phyloP scores from a whole-genome alignment of 1,140 invertebrate species.

The Vanessa tameamea region DNA sequence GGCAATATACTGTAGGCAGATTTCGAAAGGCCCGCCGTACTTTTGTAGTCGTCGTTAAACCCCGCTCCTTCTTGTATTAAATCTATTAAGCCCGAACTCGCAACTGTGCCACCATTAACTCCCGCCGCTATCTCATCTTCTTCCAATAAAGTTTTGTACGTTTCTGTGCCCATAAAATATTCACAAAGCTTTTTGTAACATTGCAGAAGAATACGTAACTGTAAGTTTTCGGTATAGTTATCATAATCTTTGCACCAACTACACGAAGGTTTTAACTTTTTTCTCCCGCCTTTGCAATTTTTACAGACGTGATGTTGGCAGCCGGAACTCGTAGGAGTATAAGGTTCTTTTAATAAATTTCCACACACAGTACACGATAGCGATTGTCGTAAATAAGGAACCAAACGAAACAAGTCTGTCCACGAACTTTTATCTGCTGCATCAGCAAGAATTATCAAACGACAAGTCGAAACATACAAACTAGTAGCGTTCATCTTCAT shows the following conservation, averaged over 20 bases:
- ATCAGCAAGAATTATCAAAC: constrained; percentile 86
- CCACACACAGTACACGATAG: constrained; percentile 94
- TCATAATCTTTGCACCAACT: constrained; percentile 92
- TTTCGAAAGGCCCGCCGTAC: constrained; percentile 84
- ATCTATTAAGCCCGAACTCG: constrained; percentile 84
- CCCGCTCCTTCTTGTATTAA: constrained; percentile 90
- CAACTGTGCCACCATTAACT: constrained; percentile 76
- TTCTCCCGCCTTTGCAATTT: constrained; percentile 90
- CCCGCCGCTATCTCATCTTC: constrained; percentile 76
- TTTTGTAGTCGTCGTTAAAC: constrained; percentile 89
- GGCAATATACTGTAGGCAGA: constrained; percentile 87
- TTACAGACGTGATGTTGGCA: constrained; percentile 94
- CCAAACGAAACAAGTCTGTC: constrained; percentile 89
- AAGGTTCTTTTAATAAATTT: constrained; percentile 90
- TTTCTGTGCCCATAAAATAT: constrained; percentile 87
- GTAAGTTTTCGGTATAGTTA: constrained; percentile 91
- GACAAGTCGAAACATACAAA: constrained; percentile 91
- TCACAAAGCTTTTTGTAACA: constrained; percentile 94
- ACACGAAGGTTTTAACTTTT: constrained; percentile 91
- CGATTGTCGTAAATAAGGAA: constrained; percentile 92
- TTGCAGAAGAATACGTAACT: constrained; percentile 89
- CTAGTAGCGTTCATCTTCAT: constrained; percentile 90
- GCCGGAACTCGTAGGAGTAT: constrained; percentile 88
- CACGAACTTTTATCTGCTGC: constrained; percentile 85
- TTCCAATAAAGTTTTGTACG: constrained; percentile 84